Evolutionary conservation across 2,797 vertebrate species (phyloP).

Genomic region (Saxicola maurus): DNA sequence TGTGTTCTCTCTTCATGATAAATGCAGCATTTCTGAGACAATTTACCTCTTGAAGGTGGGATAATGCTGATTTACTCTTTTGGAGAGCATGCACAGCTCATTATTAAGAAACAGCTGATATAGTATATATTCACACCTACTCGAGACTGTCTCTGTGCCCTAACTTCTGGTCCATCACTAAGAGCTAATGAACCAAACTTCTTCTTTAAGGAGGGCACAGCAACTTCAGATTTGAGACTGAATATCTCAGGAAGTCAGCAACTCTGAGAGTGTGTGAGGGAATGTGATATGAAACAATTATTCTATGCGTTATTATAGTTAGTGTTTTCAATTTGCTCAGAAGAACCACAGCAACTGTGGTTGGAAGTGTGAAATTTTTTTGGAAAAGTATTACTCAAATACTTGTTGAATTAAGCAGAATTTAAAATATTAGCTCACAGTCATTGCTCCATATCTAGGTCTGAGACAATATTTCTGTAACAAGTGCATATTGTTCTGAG

Average conservation of each 20-base stretch:
- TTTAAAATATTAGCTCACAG: neutral
- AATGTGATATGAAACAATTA: neutral
- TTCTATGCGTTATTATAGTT: neutral
- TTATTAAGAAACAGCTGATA: neutral
- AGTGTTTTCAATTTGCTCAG: neutral
- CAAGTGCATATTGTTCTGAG: neutral
- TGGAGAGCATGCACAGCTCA: neutral
- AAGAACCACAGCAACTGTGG: neutral
- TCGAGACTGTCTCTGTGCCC: fast-evolving
- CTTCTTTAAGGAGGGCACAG: neutral
- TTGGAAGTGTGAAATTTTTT: neutral
- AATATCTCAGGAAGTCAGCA: neutral
- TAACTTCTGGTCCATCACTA: neutral
- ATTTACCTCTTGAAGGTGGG: neutral
- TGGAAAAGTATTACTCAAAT: neutral
- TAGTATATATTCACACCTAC: neutral
- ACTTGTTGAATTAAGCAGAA: neutral
- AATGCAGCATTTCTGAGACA: neutral
- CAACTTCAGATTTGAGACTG: neutral
- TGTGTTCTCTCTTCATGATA: neutral
- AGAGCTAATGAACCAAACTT: neutral
- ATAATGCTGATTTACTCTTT: neutral
- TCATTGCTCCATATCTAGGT: neutral
- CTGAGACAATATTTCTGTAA: neutral
- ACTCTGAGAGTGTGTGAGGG: neutral